Evolutionary conservation across 2,797 vertebrate genomes (phyloP), one percentile per base, ranked within the genome.

Genomic region (Coregonus ussuriensis): DNA sequence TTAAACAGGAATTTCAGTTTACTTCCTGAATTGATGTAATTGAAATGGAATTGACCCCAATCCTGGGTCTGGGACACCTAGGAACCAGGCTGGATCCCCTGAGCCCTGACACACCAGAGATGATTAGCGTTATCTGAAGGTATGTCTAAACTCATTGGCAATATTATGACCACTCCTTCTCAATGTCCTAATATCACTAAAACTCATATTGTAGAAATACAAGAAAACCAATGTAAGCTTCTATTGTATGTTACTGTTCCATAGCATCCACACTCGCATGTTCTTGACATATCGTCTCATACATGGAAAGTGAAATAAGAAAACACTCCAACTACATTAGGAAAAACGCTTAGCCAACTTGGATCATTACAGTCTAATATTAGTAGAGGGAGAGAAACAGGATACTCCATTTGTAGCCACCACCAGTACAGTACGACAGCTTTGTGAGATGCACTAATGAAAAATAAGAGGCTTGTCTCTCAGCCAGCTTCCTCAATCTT

Each of bases 401-500:
- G 77, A 82, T 65, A 77, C 70, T 67, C 68, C 52, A 82, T 71
- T 74, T 82, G 76, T 1, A 67, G 65, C 62, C 25, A 87, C 84
- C 86, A 87, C 82, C 76, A 1, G 69, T 84, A 81, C 52, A 59
- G 84, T 88, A 75, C 65, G 83, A 74, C 82, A 37, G 54, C 85
- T 87, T 89, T 79, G 72, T 77, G 9, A 78, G 84, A 88, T 77
- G 83, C 80, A 83, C 83, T 33, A 6, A 77, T 83, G 86, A 85
- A 91, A 88, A 83, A 86, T 82, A 82, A 86, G 82, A 88, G 21
- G 79, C 79, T 82, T 84, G 84, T 85, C 76, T 81, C 70, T 63
- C 25, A 33, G 87, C 85, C 87, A 87, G 81, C 81, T 91, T 91
- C 88, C 87, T 86, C 54, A n/a, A 54, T 18, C 81, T 79, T 79